These are phyloP conservation scores for Phoenoteleia sp. DNA, from an alignment of 2,888 invertebrate genomes.

Conservation along the genomic window DNA sequence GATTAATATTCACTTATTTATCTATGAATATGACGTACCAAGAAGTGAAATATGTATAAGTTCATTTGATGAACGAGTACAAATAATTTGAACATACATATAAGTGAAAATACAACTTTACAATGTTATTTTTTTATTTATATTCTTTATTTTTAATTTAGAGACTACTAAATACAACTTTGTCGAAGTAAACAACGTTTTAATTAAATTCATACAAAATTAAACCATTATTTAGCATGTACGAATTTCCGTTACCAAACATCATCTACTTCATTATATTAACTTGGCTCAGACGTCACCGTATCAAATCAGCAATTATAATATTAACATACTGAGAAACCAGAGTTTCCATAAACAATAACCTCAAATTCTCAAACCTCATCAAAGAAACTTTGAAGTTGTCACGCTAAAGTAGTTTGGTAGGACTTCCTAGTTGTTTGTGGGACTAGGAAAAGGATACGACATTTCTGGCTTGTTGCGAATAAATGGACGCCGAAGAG, in stretches of 20 bases:
- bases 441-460: neutral
- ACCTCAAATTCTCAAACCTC: neutral
- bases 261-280: neutral
- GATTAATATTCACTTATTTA: no score
- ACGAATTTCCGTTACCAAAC: neutral
- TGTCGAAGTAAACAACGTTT: no score
- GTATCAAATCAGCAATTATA: neutral
- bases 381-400: neutral
- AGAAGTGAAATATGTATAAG: no score
- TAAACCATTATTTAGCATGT: neutral
- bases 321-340: neutral
- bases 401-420: constrained; percentile 10
- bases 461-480: constrained; percentile 13
- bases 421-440: constrained; percentile 14
- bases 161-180: no score
- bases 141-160: no score
- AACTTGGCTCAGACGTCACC: neutral
- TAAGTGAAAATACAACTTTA: no score
- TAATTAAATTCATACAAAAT: no score
- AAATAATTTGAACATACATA: no score
- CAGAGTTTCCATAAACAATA: neutral
- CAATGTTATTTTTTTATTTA: no score
- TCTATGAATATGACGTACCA: no score
- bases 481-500: constrained; percentile 29
- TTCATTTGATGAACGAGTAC: no score